These are phyloP conservation scores for Morphnarchus princeps DNA, from an alignment of 2,113 vertebrate species.

Conservation along the genomic window DNA sequence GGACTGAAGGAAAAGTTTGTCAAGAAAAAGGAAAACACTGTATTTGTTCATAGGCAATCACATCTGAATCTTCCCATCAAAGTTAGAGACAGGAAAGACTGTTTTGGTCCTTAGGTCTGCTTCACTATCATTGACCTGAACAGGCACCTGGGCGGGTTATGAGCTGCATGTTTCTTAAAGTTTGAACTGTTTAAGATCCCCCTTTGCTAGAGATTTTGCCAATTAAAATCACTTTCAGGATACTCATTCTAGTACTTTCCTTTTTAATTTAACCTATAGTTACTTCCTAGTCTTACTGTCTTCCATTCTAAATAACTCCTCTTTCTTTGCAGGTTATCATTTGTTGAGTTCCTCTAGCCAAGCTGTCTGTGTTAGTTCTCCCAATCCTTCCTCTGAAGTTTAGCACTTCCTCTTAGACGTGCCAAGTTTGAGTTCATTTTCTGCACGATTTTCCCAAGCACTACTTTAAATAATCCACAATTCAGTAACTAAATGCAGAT, in stretches of 20 bases:
- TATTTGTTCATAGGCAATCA: neutral
- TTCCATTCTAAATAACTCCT: neutral
- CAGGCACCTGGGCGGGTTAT: neutral
- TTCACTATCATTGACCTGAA: neutral
- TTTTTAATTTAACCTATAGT: neutral
- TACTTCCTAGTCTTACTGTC: neutral
- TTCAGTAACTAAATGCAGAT: slow-evolving; percentile 16
- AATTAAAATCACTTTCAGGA: neutral
- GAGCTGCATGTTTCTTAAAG: neutral
- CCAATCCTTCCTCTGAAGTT: slow-evolving; percentile 25
- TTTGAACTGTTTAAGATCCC: neutral
- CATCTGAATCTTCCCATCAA: neutral
- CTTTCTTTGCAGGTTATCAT: neutral
- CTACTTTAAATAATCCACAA: slow-evolving; percentile 42
- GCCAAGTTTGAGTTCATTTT: slow-evolving; percentile 51
- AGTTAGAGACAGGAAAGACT: neutral
- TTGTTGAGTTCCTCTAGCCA: slow-evolving; percentile 3
- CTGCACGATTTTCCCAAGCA: slow-evolving; percentile 24
- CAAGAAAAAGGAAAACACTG: neutral
- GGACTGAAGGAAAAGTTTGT: neutral
- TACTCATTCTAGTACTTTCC: neutral
- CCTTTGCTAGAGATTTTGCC: neutral
- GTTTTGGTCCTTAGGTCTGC: neutral
- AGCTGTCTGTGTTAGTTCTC: neutral
- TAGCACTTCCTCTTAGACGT: slow-evolving; percentile 4